Evolutionary conservation across 2,888 invertebrate species (phyloP), one percentile per base, ranked within the genome.

Genomic region (Eristalis pertinax): DNA sequence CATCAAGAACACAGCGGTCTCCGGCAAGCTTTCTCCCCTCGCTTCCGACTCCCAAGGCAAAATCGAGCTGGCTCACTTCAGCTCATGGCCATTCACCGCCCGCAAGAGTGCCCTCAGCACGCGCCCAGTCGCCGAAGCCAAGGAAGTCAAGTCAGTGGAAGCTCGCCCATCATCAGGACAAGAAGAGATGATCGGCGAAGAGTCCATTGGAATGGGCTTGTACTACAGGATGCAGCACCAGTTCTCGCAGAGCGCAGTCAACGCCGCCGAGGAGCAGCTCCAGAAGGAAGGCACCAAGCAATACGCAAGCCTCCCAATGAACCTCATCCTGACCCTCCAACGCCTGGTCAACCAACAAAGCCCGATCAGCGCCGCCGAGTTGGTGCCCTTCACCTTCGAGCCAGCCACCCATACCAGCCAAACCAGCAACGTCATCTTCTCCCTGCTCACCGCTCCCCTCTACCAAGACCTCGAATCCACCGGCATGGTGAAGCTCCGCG

Each of bases 21-120:
- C 94, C 76, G 80, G 95, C 15, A 93, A 93, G 89, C 24, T 95
- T 4, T 93, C 94, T 86, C 94, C 95, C 3, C 41, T 79, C 11
- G 92, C 94, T 72, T 92, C 93, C 32, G 32, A 32, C 8, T 8
- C 32, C 11, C 93, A 94, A 32, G 93, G 94, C 86, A 93, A 94
- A 50, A 92, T 93, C 22, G 94, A 93, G 32, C 89, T 95, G 13
- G 91, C 94, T 65, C 95, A 96, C 90, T 94, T 93, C 92, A 95
- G 95, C 90, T 94, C 94, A 1, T 94, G 94, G 93, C 96, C 96
- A 7, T 96, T 95, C 92, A 95, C 95, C 15, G 92, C 95, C 1
- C 93, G 92, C 89, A 94, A 94, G 90, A 94, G 95, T 89, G 94
- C 95, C 89, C 93, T 95, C 65, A 92, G 93, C 19, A 91, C 95